A percentile compares a stretch with the other conserved stretches of the same genome.
phyloP scores from a whole-genome alignment of 2,113 vertebrate species.

The Charina bottae region DNA sequence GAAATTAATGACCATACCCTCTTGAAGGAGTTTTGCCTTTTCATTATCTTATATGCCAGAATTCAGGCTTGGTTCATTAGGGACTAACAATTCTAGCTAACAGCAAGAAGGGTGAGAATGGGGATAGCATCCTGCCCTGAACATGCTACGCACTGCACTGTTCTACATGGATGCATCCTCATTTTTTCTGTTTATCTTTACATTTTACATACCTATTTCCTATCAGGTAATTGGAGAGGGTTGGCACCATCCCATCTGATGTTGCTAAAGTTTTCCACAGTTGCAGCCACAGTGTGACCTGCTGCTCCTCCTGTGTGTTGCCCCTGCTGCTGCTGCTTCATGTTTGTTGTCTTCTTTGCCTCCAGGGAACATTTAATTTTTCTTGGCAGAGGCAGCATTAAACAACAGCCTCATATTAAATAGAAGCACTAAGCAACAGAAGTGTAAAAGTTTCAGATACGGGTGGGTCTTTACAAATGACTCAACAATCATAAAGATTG shows the following conservation, averaged over 20 bases:
- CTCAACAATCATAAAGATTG: not conserved
- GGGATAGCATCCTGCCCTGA: not conserved
- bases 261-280: not conserved
- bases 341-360: not conserved
- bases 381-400: not conserved
- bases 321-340: not conserved
- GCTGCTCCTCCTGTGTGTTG: not conserved
- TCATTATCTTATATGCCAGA: not conserved
- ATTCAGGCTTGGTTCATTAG: not conserved
- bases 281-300: not conserved
- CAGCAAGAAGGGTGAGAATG: not conserved
- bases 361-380: not conserved
- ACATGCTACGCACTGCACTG: not conserved
- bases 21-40: constrained; percentile 35
- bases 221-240: not conserved
- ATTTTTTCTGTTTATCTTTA: not conserved
- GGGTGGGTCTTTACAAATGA: not conserved
- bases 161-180: not conserved
- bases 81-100: not conserved
- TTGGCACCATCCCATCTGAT: not conserved
- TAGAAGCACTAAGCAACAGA: not conserved
- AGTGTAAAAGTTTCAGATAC: not conserved
- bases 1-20: not conserved
- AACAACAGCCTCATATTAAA: not conserved
- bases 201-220: not conserved